phyloP scores from a whole-genome alignment of 1,140 invertebrate genomes.

The Aphelenchoides fujianensis region DNA sequence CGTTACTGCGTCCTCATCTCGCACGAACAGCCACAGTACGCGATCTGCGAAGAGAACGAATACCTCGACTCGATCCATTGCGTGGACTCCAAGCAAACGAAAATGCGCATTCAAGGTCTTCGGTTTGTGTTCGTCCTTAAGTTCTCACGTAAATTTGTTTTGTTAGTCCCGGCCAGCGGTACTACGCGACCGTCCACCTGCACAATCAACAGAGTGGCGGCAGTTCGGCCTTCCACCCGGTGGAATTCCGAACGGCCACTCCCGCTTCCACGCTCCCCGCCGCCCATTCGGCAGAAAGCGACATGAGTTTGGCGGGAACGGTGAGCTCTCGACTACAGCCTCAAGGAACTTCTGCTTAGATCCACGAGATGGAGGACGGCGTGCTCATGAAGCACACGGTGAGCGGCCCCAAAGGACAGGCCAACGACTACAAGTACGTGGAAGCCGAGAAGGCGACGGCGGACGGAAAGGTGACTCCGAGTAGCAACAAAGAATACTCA shows the following conservation, averaged over 20 bases:
- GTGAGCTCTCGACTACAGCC: not conserved
- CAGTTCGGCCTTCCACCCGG: not conserved
- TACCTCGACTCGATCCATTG: conserved; percentile 7
- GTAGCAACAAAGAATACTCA: too few relatives aligned
- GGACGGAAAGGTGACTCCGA: too few relatives aligned
- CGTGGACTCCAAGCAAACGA: not conserved
- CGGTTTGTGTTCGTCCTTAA: not conserved
- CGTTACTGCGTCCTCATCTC: conserved; percentile 6
- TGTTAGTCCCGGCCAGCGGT: not conserved
- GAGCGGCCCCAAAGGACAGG: not conserved
- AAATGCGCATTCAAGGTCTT: not conserved
- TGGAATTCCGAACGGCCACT: conserved; percentile 5
- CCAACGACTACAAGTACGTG: not conserved
- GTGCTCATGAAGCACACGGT: conserved; percentile 1
- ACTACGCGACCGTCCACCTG: not conserved
- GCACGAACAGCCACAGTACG: not conserved
- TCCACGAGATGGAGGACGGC: not conserved
- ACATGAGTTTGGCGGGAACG: not conserved
- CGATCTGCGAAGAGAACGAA: not conserved
- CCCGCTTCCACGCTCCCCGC: not conserved
- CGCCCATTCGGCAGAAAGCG: not conserved
- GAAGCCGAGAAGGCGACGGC: not conserved
- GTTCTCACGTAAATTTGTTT: not conserved
- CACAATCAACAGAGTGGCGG: not conserved
- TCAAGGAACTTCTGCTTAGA: not conserved